Base-by-base conservation (phyloP, 2,113 vertebrate genomes). In the pig (Sus scrofa) region DNA sequence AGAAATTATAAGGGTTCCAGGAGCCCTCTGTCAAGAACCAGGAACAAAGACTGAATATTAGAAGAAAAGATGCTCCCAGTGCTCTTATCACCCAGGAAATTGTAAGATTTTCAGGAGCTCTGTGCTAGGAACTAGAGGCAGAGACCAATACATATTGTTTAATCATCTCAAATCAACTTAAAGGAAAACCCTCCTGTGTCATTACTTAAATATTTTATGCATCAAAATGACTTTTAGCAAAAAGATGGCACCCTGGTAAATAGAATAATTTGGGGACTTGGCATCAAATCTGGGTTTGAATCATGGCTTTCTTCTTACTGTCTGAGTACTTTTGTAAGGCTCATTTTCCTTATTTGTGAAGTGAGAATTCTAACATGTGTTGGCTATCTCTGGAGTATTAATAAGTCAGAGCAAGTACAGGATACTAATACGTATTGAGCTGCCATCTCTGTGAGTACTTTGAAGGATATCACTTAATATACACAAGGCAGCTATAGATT, bases 281-380 rank as follows among this genome's bases (percentile, higher is more conserved):
- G n/a, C 18, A 22, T 93, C 3, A 44, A 75, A 71, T 39, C 30
- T 79, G 67, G 20, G 54, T 44, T 67, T 77, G 71, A 93, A 79
- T 78, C 37, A 65, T 84, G 37, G n/a, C 83, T 83, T 89, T 20
- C 52, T 62, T 18, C 20, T 86, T 44, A 73, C 30, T 0, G 5
- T 7, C n/a, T 56, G 63, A 90, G 18, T 79, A 63, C 56, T 65
- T 78, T 78, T 77, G 70, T 70, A 93, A 96, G 37, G 58, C 12
- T 74, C 44, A 18, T 44, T 95, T 91, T 91, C 16, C 37, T 92
- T 68, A 56, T 92, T 82, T 58, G 70, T 89, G 26, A 85, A 63
- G n/a, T 56, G 71, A 77, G 70, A 89, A 85, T 78, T 84, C 91
- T 89, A 44, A 63, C 20, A 27, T 39, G 12, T 65, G 11, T 85